A percentile compares a stretch with the other conserved stretches of the same genome.
These are phyloP conservation scores for Origma solitaria DNA, from an alignment of 2,113 vertebrate species.

Conservation along the genomic window DNA sequence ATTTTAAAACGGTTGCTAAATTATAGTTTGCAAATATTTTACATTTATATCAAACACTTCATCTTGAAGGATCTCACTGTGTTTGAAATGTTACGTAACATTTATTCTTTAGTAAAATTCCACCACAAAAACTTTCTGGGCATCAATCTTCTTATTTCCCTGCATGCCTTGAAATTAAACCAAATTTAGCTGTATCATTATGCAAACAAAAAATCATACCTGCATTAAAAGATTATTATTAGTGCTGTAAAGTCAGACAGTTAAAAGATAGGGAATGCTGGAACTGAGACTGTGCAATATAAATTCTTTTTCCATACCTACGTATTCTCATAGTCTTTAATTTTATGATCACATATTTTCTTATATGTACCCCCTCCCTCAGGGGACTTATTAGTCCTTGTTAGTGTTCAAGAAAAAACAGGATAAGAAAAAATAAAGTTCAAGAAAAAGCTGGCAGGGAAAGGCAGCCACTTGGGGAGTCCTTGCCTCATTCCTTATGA, in stretches of 20 bases:
- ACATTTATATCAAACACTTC: constrained; percentile 30
- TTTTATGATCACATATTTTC: neutral
- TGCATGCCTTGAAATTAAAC: constrained; percentile 38
- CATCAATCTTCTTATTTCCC: constrained; percentile 53
- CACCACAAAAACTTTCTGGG: constrained; percentile 54
- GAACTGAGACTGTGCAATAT: neutral
- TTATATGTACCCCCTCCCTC: neutral
- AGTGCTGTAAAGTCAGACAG: constrained; percentile 22
- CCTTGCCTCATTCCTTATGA: neutral
- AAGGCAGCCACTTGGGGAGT: neutral
- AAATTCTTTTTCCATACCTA: neutral
- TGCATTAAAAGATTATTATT: constrained; percentile 20
- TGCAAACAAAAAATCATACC: constrained; percentile 36
- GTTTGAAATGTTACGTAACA: constrained; percentile 61
- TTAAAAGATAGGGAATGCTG: neutral
- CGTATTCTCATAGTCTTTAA: neutral
- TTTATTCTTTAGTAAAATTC: constrained; percentile 39
- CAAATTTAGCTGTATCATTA: constrained; percentile 51
- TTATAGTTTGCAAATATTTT: constrained; percentile 58
- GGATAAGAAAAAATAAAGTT: neutral
- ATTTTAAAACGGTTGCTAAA: constrained; percentile 30
- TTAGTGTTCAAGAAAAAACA: neutral
- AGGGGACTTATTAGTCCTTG: neutral
- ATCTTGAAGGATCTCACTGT: constrained; percentile 20
- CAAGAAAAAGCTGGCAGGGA: neutral